phyloP scores from a whole-genome alignment of 2,888 invertebrate species.

The Leptinotarsa juncta region DNA sequence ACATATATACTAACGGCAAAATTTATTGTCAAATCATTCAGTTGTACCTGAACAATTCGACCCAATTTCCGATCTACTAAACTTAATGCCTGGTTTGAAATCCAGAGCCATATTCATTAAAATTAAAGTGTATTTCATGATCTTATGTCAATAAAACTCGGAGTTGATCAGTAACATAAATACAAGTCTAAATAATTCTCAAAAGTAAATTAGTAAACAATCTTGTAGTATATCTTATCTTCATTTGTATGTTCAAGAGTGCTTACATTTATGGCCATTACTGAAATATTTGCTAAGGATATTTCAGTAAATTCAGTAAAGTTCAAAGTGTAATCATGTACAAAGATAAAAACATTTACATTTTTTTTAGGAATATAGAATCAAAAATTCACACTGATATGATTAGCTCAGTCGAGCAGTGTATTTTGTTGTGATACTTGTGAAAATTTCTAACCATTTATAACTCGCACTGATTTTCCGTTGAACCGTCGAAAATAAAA shows the following conservation, averaged over 20 bases:
- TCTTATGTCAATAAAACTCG: too few relatives aligned
- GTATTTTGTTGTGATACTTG: conserved; percentile 3
- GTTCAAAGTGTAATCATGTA: neutral
- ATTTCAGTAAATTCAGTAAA: neutral
- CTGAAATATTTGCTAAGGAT: neutral
- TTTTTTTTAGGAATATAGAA: neutral
- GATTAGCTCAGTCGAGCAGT: neutral
- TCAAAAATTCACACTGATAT: neutral
- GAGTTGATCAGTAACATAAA: neutral
- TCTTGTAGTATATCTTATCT: neutral
- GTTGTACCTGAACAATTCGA: too few relatives aligned
- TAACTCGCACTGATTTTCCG: conserved; percentile 13
- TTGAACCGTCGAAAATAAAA: conserved; percentile 22
- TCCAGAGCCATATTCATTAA: too few relatives aligned
- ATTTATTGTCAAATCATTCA: too few relatives aligned
- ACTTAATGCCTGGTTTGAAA: too few relatives aligned
- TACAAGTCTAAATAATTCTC: neutral
- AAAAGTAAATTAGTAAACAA: neutral
- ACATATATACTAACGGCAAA: too few relatives aligned
- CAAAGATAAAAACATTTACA: neutral
- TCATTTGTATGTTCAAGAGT: neutral
- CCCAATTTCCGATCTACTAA: too few relatives aligned
- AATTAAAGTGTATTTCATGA: too few relatives aligned
- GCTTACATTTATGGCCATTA: neutral
- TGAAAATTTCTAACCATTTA: conserved; percentile 13